A percentile compares a stretch with the other conserved stretches of the same genome.
These are phyloP conservation scores for Arctopsyche grandis DNA, from an alignment of 1,140 invertebrate genomes.

Conservation along the genomic window DNA sequence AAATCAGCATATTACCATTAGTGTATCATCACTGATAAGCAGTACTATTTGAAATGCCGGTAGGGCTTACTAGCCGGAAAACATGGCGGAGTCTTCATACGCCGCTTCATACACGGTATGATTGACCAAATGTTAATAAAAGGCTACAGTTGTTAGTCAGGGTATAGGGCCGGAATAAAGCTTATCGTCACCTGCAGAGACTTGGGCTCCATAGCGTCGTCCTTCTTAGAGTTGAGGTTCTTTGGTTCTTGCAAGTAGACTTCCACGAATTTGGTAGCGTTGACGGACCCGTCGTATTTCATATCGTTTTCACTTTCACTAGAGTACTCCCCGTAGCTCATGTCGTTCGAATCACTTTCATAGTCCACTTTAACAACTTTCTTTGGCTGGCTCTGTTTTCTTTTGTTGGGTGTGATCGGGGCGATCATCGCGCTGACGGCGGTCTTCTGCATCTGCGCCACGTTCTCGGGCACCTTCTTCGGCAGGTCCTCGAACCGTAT, in stretches of 20 bases:
- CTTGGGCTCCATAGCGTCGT: constrained; percentile 40
- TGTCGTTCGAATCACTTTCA: constrained; percentile 39
- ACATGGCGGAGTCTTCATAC: no score
- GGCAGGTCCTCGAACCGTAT: constrained; percentile 48
- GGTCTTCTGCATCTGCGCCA: constrained; percentile 18
- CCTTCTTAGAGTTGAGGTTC: constrained; percentile 43
- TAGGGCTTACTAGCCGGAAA: no score
- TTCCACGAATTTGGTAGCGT: constrained; percentile 51
- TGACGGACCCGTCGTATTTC: constrained; percentile 37
- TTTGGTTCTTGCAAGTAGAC: constrained; percentile 49
- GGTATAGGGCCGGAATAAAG: no score
- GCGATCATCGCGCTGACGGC: not conserved
- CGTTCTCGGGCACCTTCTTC: constrained; percentile 40
- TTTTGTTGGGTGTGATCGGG: constrained; percentile 48
- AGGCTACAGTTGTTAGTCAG: no score
- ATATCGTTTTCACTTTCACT: constrained; percentile 48
- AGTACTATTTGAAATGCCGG: no score
- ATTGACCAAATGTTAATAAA: no score
- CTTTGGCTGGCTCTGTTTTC: constrained; percentile 54
- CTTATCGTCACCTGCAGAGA: constrained; percentile 53
- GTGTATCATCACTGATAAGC: no score
- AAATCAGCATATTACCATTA: no score
- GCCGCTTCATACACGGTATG: no score
- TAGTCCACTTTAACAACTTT: constrained; percentile 45
- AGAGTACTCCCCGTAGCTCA: constrained; percentile 52